phyloP scores from a whole-genome alignment of 2,113 vertebrate species.

The Scatophagus argus region DNA sequence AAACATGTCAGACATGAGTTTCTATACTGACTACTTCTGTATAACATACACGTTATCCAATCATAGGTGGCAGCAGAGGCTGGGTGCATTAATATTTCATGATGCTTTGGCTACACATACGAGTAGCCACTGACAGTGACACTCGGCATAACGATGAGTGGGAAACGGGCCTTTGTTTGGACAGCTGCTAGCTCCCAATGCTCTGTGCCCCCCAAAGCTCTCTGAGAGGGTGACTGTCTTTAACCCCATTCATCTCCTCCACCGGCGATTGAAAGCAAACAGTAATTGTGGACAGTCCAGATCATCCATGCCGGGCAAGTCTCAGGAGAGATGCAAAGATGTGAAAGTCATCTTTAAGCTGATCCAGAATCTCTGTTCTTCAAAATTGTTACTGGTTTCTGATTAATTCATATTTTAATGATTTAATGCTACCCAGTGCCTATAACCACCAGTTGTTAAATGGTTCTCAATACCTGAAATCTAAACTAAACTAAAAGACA shows the following conservation, averaged over 20 bases:
- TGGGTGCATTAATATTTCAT: constrained; percentile 72
- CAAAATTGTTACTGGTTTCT: background rate
- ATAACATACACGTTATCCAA: background rate
- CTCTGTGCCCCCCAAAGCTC: constrained; percentile 59
- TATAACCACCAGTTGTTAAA: constrained; percentile 46
- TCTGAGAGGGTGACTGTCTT: constrained; percentile 69
- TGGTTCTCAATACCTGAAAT: constrained; percentile 15
- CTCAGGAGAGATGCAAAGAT: constrained; percentile 31
- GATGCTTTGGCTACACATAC: constrained; percentile 49
- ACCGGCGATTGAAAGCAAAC: constrained; percentile 64
- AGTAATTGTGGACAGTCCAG: constrained; percentile 57
- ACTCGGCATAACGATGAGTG: constrained; percentile 74
- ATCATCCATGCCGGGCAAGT: constrained; percentile 39
- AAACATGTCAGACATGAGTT: background rate
- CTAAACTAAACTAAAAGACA: background rate
- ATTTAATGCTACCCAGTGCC: constrained; percentile 7
- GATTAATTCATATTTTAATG: constrained; percentile 3
- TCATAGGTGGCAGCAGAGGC: constrained; percentile 39
- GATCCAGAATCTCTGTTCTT: background rate
- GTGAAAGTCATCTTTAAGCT: constrained; percentile 35
- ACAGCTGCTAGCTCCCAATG: constrained; percentile 82
- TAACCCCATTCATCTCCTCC: constrained; percentile 76
- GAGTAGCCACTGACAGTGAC: constrained; percentile 66
- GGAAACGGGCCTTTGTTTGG: constrained; percentile 83
- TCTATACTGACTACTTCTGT: background rate